Conservation (phyloP, 2,797 vertebrate species). For the Ispidina lecontei region DNA sequence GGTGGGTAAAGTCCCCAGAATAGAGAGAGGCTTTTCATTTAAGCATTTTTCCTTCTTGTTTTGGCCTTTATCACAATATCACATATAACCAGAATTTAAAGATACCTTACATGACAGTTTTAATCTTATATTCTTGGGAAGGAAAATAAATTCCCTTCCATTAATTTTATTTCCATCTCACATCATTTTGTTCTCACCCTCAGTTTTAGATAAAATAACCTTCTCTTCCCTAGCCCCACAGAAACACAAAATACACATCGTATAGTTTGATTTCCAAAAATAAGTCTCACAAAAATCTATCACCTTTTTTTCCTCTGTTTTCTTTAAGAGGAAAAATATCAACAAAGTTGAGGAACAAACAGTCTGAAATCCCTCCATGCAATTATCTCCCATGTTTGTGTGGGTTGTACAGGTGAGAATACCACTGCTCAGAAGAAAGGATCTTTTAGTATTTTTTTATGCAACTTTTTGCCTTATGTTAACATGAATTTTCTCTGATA, state of each 20-base stretch:
- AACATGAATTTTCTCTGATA: constrained; percentile 6
- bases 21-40: background rate
- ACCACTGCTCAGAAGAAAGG: background rate
- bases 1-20: background rate
- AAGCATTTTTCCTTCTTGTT: background rate
- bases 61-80: background rate
- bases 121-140: background rate
- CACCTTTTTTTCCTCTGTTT: background rate
- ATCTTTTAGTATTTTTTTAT: background rate
- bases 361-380: background rate
- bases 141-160: background rate
- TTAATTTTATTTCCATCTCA: background rate
- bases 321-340: background rate
- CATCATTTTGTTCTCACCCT: background rate
- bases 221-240: background rate
- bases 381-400: background rate
- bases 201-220: background rate
- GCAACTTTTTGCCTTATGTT: background rate
- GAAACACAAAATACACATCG: background rate
- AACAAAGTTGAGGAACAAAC: background rate
- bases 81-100: background rate
- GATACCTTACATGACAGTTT: background rate
- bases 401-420: background rate
- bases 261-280: background rate
- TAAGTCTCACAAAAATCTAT: background rate